Evolutionary conservation across 2,888 invertebrate species (phyloP).

Genomic region (Oligia latruncula): DNA sequence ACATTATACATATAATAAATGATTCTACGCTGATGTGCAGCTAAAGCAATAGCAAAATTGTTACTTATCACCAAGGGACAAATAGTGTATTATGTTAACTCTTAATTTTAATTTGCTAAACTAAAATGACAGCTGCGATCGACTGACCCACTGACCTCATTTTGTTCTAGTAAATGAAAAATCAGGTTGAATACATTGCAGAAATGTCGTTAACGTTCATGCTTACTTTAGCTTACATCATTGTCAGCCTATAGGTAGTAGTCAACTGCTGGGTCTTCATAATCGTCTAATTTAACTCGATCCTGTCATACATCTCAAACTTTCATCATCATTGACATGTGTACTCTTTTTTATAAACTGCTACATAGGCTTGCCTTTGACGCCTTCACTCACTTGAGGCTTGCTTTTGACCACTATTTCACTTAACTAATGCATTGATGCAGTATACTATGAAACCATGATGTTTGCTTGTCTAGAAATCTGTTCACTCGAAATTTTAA

Average conservation of each 20-base stretch:
- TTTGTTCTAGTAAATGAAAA: no score
- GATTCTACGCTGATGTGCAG: not conserved
- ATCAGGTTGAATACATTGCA: not conserved
- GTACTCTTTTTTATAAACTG: not conserved
- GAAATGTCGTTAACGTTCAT: not conserved
- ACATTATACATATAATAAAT: not conserved
- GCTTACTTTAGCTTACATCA: not conserved
- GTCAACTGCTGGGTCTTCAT: not conserved
- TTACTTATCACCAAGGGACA: not conserved
- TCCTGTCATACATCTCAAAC: not conserved
- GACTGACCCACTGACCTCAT: no score
- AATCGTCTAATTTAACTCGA: not conserved
- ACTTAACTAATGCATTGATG: not conserved
- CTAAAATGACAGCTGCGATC: no score
- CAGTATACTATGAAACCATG: not conserved
- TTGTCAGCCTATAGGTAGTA: not conserved
- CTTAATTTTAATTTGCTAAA: no score
- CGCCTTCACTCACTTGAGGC: not conserved
- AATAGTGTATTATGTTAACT: no score
- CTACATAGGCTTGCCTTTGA: not conserved
- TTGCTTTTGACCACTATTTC: not conserved
- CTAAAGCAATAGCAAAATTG: not conserved
- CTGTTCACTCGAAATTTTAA: not conserved
- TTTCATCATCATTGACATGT: not conserved
- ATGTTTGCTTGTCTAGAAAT: not conserved